These are phyloP conservation scores for Acomys russatus DNA, from an alignment of 2,797 vertebrate genomes.

Conservation along the genomic window DNA sequence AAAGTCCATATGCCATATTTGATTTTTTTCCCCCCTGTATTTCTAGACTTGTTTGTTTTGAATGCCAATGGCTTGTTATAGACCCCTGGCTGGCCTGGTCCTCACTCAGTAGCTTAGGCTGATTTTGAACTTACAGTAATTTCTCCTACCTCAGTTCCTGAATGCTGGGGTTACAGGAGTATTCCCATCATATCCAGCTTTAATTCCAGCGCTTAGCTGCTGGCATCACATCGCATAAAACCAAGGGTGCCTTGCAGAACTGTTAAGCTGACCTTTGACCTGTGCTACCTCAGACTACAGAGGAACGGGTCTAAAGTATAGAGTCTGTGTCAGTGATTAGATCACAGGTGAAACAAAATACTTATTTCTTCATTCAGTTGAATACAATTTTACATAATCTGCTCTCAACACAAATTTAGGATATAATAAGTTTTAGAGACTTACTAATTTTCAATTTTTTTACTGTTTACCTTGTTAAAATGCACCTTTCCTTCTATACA, in stretches of 20 bases:
- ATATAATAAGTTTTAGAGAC: conserved; percentile 49
- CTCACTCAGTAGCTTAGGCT: neutral
- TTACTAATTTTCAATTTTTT: neutral
- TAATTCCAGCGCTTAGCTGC: conserved; percentile 43
- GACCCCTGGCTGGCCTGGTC: neutral
- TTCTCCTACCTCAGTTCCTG: neutral
- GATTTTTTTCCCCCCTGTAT: neutral
- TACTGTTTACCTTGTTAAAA: conserved; percentile 30
- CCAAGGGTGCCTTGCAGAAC: conserved; percentile 82
- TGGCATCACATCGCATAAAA: neutral
- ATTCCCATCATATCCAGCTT: neutral
- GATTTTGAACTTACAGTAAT: neutral
- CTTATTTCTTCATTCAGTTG: conserved; percentile 29
- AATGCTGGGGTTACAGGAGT: neutral
- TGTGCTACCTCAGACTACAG: conserved; percentile 41
- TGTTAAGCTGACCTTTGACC: neutral
- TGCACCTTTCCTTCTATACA: conserved; percentile 19
- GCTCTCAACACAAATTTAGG: conserved; percentile 49
- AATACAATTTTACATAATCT: conserved; percentile 55
- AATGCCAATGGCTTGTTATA: neutral
- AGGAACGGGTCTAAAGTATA: neutral
- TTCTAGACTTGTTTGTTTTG: neutral
- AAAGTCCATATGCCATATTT: neutral
- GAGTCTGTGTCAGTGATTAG: neutral
- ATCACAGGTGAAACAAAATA: neutral